Conservation (phyloP, 2,888 invertebrate genomes). For the Drosophila anomelani region DNA sequence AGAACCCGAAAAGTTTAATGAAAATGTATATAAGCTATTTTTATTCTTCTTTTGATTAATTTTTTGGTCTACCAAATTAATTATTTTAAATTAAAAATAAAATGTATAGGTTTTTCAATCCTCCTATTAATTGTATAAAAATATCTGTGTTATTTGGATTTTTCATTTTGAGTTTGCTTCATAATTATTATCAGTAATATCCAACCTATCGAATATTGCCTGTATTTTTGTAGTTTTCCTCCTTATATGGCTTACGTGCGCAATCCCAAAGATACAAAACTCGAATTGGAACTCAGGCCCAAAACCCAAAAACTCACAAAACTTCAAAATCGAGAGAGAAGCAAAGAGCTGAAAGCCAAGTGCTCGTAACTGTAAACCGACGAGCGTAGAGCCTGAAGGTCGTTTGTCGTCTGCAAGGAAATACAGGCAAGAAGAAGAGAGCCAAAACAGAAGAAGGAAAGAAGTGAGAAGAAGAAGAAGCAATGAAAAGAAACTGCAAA, state of each 20-base stretch:
- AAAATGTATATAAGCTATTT: too few relatives aligned
- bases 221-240: background rate
- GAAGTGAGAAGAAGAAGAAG: conserved; percentile 13
- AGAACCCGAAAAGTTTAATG: too few relatives aligned
- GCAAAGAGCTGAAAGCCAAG: conserved; percentile 49
- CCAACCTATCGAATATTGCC: background rate
- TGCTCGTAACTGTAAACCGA: conserved; percentile 68
- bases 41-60: too few relatives aligned
- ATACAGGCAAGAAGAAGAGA: conserved; percentile 19
- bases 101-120: background rate
- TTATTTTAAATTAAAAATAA: background rate
- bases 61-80: background rate
- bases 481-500: conserved; percentile 30
- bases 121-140: background rate
- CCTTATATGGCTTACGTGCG: conserved; percentile 55
- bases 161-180: background rate
- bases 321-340: conserved; percentile 8
- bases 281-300: conserved; percentile 11
- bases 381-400: conserved; percentile 74
- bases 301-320: background rate
- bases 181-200: background rate
- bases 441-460: conserved; percentile 29
- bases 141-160: background rate
- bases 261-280: conserved; percentile 18
- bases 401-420: conserved; percentile 60